Evolutionary conservation across 2,888 invertebrate species (phyloP).

Genomic region (Thyatira batis): DNA sequence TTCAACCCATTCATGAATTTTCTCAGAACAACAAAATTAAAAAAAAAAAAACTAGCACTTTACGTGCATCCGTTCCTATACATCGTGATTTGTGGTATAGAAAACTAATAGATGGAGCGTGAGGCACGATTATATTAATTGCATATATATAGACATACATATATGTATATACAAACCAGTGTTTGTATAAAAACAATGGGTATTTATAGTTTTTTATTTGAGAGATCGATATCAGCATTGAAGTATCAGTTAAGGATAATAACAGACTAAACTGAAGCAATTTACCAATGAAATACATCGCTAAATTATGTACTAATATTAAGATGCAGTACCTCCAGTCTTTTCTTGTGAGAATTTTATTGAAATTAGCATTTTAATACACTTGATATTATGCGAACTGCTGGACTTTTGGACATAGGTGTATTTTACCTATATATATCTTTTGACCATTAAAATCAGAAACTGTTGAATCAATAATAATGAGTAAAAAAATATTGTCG

Average conservation of each 20-base stretch:
- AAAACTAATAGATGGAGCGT: constrained; percentile 14
- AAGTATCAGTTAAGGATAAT: not conserved
- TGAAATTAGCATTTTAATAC: too few relatives aligned
- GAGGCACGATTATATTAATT: constrained; percentile 21
- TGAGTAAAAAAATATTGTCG: not conserved
- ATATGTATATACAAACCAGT: not conserved
- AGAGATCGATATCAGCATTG: not conserved
- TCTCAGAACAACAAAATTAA: not conserved
- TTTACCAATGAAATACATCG: not conserved
- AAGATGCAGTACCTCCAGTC: too few relatives aligned
- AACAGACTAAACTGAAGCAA: not conserved
- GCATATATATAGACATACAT: not conserved
- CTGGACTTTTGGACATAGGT: too few relatives aligned
- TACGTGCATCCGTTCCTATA: not conserved
- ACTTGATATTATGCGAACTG: too few relatives aligned
- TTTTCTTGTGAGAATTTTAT: too few relatives aligned
- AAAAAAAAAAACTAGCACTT: not conserved
- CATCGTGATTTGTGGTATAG: constrained; percentile 12
- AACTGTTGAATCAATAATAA: not conserved
- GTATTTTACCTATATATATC: too few relatives aligned
- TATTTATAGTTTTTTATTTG: not conserved
- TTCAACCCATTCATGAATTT: not conserved
- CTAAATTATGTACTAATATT: too few relatives aligned
- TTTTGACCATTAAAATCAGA: too few relatives aligned
- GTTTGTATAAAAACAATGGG: not conserved